Evolutionary conservation across 2,888 invertebrate genomes (phyloP), one percentile per base, ranked within the genome.

Genomic region (Marronus borbonicus): DNA sequence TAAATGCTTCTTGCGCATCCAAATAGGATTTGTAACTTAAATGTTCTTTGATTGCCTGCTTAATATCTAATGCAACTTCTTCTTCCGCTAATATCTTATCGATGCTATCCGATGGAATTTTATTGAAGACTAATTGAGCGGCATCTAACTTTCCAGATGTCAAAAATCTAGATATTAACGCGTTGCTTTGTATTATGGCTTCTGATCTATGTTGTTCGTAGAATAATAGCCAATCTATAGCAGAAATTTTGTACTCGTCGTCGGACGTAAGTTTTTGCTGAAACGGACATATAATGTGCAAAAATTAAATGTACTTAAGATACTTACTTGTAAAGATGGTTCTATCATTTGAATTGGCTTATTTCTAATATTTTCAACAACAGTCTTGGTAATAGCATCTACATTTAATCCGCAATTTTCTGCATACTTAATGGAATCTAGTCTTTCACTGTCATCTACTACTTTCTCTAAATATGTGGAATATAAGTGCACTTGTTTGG

Each of bases 1-100:
- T 93, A 88, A 97, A 98, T 7, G 94, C 93, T 88, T 97, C 96
- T 80, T 96, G 91, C 3, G 96, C 97, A 84, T 95, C 94, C 81
- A 98, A 89, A 87, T 97, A 98, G 0, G 96, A 93, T 88, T 95
- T 95, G 85, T 96, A 92, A 88, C 97, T 96, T 49, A 98, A 90
- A 89, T 96, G 95, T 87, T 98, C 98, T 82, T 95, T 92, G 76
- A 97, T 87, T 69, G 88, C 88, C 82, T 89, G 89, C 80, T 90
- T 84, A 4, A 87, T 87, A 83, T 91, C 89, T 82, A 90, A 86
- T 76, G 91, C 87, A 68, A 90, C 82, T 85, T 90, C 89, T 83
- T 89, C 84, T 74, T 88, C 85, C 62, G 88, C 85, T 65, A 91
- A 86, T 14, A 94, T 88, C 12, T 92, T 88, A 76, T 92, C 91